Conservation (phyloP, 2,888 invertebrate genomes). For the Keiferia lycopersicella region DNA sequence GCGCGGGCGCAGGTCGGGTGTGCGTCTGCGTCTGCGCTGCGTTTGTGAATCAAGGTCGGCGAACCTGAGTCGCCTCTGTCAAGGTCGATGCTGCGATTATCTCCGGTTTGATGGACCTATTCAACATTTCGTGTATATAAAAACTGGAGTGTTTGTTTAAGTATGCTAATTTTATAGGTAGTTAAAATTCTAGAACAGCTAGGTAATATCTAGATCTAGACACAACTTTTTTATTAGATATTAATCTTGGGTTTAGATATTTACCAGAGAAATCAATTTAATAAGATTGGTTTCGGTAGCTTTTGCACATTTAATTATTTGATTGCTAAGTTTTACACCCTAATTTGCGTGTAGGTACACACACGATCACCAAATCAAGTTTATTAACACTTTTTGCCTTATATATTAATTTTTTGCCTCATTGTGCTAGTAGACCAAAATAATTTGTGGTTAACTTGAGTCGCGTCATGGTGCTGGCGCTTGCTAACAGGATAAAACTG, state of each 20-base stretch:
- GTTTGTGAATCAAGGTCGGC: background rate
- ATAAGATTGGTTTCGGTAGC: too few species aligned
- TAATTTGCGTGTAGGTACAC: too few species aligned
- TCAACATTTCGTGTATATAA: background rate
- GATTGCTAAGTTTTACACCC: too few species aligned
- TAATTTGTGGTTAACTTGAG: background rate
- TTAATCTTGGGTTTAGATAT: too few species aligned
- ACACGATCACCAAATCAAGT: background rate
- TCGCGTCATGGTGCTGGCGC: background rate
- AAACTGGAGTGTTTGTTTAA: background rate
- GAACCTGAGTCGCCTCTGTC: background rate
- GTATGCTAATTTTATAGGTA: background rate
- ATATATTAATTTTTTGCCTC: too few species aligned
- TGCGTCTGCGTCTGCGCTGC: background rate
- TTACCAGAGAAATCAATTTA: too few species aligned
- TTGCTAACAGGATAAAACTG: too few species aligned
- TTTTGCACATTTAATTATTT: too few species aligned
- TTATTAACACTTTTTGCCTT: background rate
- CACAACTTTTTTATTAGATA: too few species aligned
- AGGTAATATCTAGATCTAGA: too few species aligned
- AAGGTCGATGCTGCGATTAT: background rate
- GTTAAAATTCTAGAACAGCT: too few species aligned
- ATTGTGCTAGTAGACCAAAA: background rate
- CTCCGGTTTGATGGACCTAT: slow-evolving; percentile 3
- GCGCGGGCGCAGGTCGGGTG: too few species aligned